Conservation (phyloP, 92 coral and sea anemone species). For the Paragorgia papillata region DNA sequence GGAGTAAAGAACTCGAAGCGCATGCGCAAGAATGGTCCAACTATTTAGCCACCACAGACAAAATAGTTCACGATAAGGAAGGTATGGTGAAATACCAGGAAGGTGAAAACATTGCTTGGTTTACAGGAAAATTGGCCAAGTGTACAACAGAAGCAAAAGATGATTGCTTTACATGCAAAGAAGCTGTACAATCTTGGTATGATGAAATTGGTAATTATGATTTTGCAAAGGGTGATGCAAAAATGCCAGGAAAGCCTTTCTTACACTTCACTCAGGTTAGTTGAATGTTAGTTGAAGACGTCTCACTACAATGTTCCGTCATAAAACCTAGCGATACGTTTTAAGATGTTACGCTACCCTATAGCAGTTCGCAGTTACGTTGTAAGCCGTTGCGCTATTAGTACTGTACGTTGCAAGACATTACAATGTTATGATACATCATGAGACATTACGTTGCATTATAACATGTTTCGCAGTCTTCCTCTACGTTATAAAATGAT, state of each 20-base stretch:
- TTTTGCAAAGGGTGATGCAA: slow-evolving; percentile 71
- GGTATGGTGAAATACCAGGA: slow-evolving; percentile 26
- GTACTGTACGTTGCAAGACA: no score
- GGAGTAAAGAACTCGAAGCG: slow-evolving; percentile 81
- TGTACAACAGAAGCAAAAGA: slow-evolving; percentile 76
- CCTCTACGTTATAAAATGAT: no score
- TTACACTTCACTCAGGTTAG: slow-evolving; percentile 89
- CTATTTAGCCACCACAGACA: slow-evolving; percentile 76
- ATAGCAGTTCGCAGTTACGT: no score
- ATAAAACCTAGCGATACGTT: no score
- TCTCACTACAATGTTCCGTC: no score
- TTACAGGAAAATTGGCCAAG: slow-evolving; percentile 77
- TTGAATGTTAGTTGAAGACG: no score
- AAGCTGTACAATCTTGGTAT: slow-evolving; percentile 96
- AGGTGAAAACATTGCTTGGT: slow-evolving; percentile 97
- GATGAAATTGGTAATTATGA: slow-evolving; percentile 81
- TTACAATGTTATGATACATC: no score
- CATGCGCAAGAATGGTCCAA: slow-evolving; percentile 98
- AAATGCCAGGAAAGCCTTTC: slow-evolving; percentile 54
- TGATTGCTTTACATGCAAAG: slow-evolving; percentile 84
- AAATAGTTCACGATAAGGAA: slow-evolving; percentile 66
- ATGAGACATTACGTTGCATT: no score
- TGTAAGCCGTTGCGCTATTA: no score
- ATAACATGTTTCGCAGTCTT: no score
- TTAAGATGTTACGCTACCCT: no score